A percentile compares a stretch with the other conserved stretches of the same genome.
Conservation (phyloP, 2,113 vertebrate genomes). For the Pelvicachromis taeniatus region DNA sequence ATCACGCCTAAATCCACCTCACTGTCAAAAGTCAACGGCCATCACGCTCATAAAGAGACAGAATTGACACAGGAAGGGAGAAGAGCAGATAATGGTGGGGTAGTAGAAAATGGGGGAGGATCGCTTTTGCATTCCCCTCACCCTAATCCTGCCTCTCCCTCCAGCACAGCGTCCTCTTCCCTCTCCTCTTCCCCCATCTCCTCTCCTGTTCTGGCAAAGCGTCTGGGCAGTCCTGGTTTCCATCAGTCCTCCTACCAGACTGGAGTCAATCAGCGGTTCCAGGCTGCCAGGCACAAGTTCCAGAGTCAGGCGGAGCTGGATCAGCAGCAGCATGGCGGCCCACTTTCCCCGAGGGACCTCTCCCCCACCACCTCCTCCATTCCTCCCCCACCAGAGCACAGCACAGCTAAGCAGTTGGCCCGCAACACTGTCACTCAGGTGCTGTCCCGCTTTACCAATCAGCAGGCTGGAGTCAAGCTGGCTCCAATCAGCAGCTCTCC, state of each 20-base stretch:
- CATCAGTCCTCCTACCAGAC: constrained; percentile 93
- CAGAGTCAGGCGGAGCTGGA: constrained; percentile 90
- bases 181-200: constrained; percentile 93
- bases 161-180: constrained; percentile 88
- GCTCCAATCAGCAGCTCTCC: constrained; percentile 86
- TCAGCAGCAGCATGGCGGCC: constrained; percentile 67
- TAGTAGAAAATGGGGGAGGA: constrained; percentile 75
- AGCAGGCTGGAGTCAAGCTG: constrained; percentile 81
- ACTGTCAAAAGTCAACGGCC: constrained; percentile 82
- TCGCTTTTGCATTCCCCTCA: constrained; percentile 47
- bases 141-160: constrained; percentile 73
- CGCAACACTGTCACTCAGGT: constrained; percentile 98
- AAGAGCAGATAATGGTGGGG: constrained; percentile 58
- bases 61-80: constrained; percentile 48
- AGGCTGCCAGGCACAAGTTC: constrained; percentile 93
- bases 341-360: constrained; percentile 81
- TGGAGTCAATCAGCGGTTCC: constrained; percentile 94
- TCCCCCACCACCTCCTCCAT: constrained; percentile 81
- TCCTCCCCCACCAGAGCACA: constrained; percentile 79
- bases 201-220: constrained; percentile 85
- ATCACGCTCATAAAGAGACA: constrained; percentile 59
- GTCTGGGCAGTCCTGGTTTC: constrained; percentile 77
- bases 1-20: constrained; percentile 29
- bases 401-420: constrained; percentile 88
- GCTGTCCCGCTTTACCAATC: constrained; percentile 93